Conservation (phyloP, 2,797 vertebrate species). For the Characodon lateralis region DNA sequence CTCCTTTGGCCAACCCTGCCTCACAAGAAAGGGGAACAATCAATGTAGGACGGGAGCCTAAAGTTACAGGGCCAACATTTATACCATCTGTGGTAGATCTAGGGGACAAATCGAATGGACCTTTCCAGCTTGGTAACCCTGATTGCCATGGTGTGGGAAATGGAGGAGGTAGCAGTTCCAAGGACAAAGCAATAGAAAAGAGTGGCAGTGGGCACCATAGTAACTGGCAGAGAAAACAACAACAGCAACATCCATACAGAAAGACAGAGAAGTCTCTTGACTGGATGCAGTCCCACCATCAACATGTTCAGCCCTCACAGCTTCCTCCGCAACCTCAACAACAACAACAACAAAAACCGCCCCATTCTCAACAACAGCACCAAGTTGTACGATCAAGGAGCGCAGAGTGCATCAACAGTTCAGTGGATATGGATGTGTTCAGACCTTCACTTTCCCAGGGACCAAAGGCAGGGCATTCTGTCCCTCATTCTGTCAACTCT, state of each 20-base stretch:
- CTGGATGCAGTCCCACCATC: conserved; percentile 85
- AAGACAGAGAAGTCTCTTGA: conserved; percentile 88
- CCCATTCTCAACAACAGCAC: conserved; percentile 79
- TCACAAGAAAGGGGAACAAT: conserved; percentile 84
- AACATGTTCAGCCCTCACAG: conserved; percentile 76
- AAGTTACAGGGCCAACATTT: conserved; percentile 89
- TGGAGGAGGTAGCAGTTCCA: conserved; percentile 75
- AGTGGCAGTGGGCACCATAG: conserved; percentile 72
- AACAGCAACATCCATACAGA: conserved; percentile 86
- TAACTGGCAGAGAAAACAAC: conserved; percentile 83
- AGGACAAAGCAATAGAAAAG: conserved; percentile 86
- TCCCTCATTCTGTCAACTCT: conserved; percentile 87
- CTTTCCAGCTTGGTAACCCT: conserved; percentile 87
- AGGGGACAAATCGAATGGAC: conserved; percentile 85
- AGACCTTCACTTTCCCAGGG: conserved; percentile 82
- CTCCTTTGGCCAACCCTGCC: conserved; percentile 78
- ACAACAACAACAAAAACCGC: conserved; percentile 62
- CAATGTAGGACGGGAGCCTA: conserved; percentile 83
- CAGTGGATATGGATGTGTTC: conserved; percentile 82
- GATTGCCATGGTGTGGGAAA: conserved; percentile 84
- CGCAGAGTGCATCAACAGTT: conserved; percentile 86
- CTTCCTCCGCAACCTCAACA: conserved; percentile 70
- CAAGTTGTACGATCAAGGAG: conserved; percentile 81
- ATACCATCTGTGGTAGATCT: conserved; percentile 90
- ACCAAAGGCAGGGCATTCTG: conserved; percentile 81